phyloP scores from a whole-genome alignment of 2,888 invertebrate species.

The Hermaeophaga mercurialis region DNA sequence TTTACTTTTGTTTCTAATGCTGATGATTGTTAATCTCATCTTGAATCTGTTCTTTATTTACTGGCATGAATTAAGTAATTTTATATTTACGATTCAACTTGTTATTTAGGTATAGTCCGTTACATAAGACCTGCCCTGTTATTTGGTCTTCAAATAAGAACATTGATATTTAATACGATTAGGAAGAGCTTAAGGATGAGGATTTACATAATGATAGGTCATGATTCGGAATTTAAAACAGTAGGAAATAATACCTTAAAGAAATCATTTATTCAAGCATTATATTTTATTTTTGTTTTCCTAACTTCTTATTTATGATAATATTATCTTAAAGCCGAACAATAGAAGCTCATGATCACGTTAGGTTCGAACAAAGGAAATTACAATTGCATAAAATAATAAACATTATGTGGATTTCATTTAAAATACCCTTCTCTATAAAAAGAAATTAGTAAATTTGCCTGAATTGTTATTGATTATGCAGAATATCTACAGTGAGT shows the following conservation, averaged over 20 bases:
- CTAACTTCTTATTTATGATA: slow-evolving; percentile 10
- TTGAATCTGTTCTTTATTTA: too few species aligned
- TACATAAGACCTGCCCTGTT: neutral
- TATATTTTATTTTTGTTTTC: slow-evolving; percentile 17
- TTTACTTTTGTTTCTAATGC: neutral
- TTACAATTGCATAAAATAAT: slow-evolving; percentile 11
- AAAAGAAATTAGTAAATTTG: too few species aligned
- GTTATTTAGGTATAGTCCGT: neutral
- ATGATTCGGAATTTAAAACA: slow-evolving; percentile 24
- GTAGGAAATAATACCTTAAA: slow-evolving; percentile 18
- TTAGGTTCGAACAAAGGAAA: slow-evolving; percentile 12
- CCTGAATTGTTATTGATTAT: too few species aligned
- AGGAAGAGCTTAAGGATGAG: slow-evolving; percentile 13
- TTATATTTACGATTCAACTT: neutral
- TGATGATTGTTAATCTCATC: too few species aligned
- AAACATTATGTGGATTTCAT: neutral
- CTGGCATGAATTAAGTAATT: too few species aligned
- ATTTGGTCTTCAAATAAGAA: neutral
- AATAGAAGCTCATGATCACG: slow-evolving; percentile 16
- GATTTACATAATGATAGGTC: slow-evolving; percentile 24
- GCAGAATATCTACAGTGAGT: too few species aligned
- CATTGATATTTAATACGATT: slow-evolving; percentile 20
- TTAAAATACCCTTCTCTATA: too few species aligned
- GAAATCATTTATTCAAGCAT: slow-evolving; percentile 17
- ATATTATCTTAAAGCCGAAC: slow-evolving; percentile 14